phyloP scores from a whole-genome alignment of 1,140 invertebrate genomes.

The Aphelenchoides fujianensis region DNA sequence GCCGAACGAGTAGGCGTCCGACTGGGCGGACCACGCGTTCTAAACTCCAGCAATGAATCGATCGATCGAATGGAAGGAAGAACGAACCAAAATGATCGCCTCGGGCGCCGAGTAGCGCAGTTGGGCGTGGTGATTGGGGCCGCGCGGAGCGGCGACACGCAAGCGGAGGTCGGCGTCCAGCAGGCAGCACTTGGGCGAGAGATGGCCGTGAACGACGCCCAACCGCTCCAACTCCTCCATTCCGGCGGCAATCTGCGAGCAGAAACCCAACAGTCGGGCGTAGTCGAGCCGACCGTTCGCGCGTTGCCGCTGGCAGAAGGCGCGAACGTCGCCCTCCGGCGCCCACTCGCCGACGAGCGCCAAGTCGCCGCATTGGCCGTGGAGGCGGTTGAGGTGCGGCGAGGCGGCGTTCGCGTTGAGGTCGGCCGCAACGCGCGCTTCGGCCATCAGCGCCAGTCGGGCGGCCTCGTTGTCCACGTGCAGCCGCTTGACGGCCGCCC shows the following conservation, averaged over 20 bases:
- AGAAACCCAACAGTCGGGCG: conserved; percentile 18
- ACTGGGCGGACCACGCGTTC: conserved; percentile 36
- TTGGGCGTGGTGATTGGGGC: conserved; percentile 43
- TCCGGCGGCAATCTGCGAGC: conserved; percentile 28
- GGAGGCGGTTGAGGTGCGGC: conserved; percentile 25
- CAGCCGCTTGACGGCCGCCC: conserved; percentile 22
- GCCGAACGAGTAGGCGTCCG: conserved; percentile 39
- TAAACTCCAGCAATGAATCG: conserved; percentile 19
- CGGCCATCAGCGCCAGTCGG: conserved; percentile 25
- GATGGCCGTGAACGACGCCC: conserved; percentile 39
- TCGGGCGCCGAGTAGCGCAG: conserved; percentile 36
- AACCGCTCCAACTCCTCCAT: conserved; percentile 30
- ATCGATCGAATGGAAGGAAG: neutral
- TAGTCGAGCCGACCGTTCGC: neutral
- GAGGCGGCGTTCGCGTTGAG: conserved; percentile 19
- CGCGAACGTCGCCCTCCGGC: conserved; percentile 25
- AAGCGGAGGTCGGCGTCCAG: conserved; percentile 22
- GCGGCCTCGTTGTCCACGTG: conserved; percentile 23
- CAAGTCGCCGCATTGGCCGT: conserved; percentile 40
- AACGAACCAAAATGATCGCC: conserved; percentile 39
- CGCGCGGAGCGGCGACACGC: conserved; percentile 25
- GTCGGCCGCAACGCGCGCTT: conserved; percentile 10
- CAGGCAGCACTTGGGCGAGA: conserved; percentile 35
- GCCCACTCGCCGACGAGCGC: conserved; percentile 28
- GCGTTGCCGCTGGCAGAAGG: conserved; percentile 13